phyloP scores from a whole-genome alignment of 2,888 invertebrate genomes.

The Mythimna lalbum region DNA sequence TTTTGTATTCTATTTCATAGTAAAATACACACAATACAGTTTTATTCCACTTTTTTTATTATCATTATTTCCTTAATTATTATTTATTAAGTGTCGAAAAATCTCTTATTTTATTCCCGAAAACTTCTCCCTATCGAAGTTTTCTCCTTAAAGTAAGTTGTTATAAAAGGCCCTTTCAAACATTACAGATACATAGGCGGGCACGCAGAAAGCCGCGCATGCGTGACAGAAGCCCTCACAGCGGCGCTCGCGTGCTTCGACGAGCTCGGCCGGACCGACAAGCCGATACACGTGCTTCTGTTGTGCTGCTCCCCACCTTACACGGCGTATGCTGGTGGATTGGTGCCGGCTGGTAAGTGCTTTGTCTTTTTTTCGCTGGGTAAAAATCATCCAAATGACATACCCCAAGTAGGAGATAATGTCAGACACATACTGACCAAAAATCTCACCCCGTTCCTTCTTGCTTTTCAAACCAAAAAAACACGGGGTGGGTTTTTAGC shows the following conservation, averaged over 20 bases:
- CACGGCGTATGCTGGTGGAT: conserved; percentile 93
- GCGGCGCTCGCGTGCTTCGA: conserved; percentile 97
- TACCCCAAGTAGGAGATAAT: too few species aligned
- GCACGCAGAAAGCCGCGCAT: conserved; percentile 96
- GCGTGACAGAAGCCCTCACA: conserved; percentile 97
- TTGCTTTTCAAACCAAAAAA: too few species aligned
- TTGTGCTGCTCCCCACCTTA: conserved; percentile 98
- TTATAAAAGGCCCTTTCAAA: background rate
- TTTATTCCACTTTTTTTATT: too few species aligned
- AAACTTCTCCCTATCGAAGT: background rate
- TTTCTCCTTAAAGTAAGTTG: background rate
- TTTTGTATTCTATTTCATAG: too few species aligned
- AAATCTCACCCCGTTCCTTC: too few species aligned
- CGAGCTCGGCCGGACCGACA: conserved; percentile 92
- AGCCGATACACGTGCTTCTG: conserved; percentile 94
- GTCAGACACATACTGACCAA: too few species aligned
- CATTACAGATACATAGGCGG: conserved; percentile 95
- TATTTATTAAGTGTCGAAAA: too few species aligned
- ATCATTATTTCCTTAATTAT: too few species aligned
- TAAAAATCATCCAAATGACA: too few species aligned
- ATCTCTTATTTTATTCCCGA: background rate
- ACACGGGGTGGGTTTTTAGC: too few species aligned
- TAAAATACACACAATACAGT: too few species aligned
- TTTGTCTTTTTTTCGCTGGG: too few species aligned
- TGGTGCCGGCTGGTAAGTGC: conserved; percentile 81